Evolutionary conservation across 1,140 invertebrate genomes (phyloP).

Genomic region (Plodia interpunctella): DNA sequence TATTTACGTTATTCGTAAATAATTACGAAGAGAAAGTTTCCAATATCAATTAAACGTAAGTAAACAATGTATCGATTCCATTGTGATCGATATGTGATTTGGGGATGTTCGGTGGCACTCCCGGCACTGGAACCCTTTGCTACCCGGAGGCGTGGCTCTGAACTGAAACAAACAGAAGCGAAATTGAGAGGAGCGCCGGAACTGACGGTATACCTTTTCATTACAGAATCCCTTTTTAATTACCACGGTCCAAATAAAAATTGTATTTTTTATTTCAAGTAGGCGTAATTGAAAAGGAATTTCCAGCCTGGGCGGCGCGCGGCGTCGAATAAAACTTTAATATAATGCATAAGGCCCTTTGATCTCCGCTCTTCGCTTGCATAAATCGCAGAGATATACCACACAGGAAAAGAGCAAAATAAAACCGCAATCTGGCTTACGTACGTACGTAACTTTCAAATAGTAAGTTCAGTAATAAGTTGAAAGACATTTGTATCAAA

Average conservation of each 20-base stretch:
- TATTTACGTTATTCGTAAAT: not conserved
- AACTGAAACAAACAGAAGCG: conserved; percentile 71
- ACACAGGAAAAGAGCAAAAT: conserved; percentile 19
- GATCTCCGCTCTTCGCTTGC: conserved; percentile 67
- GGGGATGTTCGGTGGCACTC: conserved; percentile 37
- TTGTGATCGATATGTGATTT: conserved; percentile 28
- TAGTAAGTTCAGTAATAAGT: conserved; percentile 9
- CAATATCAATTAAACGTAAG: conserved; percentile 12
- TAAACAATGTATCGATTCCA: conserved; percentile 10
- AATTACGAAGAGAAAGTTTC: conserved; percentile 12
- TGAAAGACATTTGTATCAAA: conserved; percentile 9
- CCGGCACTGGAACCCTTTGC: conserved; percentile 53
- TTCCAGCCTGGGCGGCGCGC: conserved; percentile 54
- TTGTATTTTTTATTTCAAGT: conserved; percentile 76
- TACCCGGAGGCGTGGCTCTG: conserved; percentile 60
- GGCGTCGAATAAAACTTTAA: conserved; percentile 72
- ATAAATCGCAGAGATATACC: conserved; percentile 51
- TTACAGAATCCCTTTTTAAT: conserved; percentile 76
- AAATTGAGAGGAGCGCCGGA: conserved; percentile 72
- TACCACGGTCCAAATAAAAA: conserved; percentile 73
- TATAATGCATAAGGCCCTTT: conserved; percentile 73
- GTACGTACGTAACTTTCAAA: not conserved
- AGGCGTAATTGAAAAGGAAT: conserved; percentile 76
- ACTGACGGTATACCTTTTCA: conserved; percentile 74
- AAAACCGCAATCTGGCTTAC: not conserved